Evolutionary conservation across 2,888 invertebrate species (phyloP), one percentile per base, ranked within the genome.

Genomic region (Encarsia formosa): DNA sequence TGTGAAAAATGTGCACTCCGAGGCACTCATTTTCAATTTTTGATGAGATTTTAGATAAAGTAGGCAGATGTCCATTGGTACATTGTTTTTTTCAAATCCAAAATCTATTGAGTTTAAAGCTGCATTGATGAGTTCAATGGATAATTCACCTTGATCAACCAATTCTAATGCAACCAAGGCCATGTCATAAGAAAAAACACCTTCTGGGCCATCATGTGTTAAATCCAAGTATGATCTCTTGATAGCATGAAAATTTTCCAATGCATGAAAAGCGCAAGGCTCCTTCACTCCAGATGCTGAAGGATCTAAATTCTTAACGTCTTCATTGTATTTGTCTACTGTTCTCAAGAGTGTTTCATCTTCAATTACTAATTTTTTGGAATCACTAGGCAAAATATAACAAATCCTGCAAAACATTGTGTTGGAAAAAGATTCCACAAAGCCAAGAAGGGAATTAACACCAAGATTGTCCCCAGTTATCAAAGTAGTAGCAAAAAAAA

Each of bases 221-320:
- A 47, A 2, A 39, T 54, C 54, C 3, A 42, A 40, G n/a, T 6
- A 34, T 4, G 3, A 8, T 46, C 54, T 51, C 39, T 39, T 42
- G 2, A 39, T 49, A 15, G 43, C 50, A 40, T 56, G 49, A 39
- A 34, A 56, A 26, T 46, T 44, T 34, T 15, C 13, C 15, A 58
- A 34, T 9, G 32, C n/a, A 39, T 58, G 11, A 45, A 58, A 58
- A 23, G 47, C 18, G 35, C 49, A 47, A 39, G 29, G 19, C 39
- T 56, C 49, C 43, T 52, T 54, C 13, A 56, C 43, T 4, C 52
- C 56, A 16, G 45, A 52, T 20, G 24, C 15, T 40, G n/a, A 16
- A 29, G 8, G 6, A 16, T 49, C 24, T 22, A 34, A 9, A 20
- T 23, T 29, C 29, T 20, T 26, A 19, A 49, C 20, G 32, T 49